Base-by-base conservation (phyloP, 2,888 invertebrate species). In the Oligia latruncula region DNA sequence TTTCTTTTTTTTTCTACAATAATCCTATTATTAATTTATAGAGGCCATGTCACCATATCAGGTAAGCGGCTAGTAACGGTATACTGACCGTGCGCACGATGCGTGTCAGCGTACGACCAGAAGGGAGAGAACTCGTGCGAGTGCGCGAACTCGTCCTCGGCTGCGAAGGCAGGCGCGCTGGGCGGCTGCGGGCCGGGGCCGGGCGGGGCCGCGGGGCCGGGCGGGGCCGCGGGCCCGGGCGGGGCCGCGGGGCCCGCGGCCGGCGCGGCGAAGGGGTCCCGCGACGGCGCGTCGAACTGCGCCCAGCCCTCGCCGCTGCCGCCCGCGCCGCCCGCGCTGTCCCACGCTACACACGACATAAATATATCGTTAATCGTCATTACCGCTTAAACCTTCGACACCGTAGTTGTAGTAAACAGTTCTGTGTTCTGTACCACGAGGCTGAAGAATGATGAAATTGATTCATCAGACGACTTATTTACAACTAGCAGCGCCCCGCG, bases 261-360 rank as follows among this genome's bases (percentile, higher is more conserved):
- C 68, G 64, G 55, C 35, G 71, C 55, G 4, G 89, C 87, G 73
- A 86, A 81, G n/a, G 88, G 84, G 76, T 83, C 88, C 9, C 72
- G 83, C 83, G 80, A 79, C 77, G 55, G 71, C 84, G 49, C 67
- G 75, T 67, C 83, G 92, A 95, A 95, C 89, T 94, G 94, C 89
- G 95, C 96, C 95, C 95, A 95, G 82, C 94, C 94, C 89, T 92
- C 94, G 60, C 90, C 90, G 64, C 81, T 78, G 49, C 78, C 79
- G 52, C 78, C 79, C 20, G 82, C 86, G 15, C 78, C 88, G 29
- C 90, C 90, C 46, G 83, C 87, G 78, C 92, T 92, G 81, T 94
- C 95, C 95, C 95, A 95, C 91, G 87, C 95, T 94, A 89, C 74
- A 40, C 6, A 2, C 2, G 0, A 40, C 29, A 29, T 1, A 0